These are phyloP conservation scores for Tolypeutes matacus DNA, from an alignment of 2,797 vertebrate species.

Conservation along the genomic window DNA sequence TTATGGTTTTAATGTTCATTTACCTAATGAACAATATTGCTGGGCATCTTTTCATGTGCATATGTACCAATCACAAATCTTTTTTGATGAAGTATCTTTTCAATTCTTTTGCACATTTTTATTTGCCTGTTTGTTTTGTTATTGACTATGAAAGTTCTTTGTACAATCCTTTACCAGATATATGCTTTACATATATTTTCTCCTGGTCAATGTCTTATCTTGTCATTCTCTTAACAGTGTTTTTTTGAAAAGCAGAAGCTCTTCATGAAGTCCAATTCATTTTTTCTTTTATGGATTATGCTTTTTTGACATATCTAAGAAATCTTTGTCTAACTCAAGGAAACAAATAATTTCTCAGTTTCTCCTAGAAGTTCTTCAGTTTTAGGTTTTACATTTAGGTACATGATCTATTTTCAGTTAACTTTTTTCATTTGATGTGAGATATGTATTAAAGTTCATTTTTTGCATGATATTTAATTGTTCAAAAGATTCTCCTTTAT, in stretches of 20 bases:
- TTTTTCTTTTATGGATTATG: neutral
- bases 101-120: constrained; percentile 1
- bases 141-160: neutral
- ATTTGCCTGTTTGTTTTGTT: neutral
- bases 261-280: neutral
- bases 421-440: neutral
- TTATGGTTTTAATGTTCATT: neutral
- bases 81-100: neutral
- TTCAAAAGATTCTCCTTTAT: neutral
- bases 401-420: neutral
- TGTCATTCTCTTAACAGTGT: neutral
- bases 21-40: neutral
- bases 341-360: neutral
- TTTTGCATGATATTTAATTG: neutral
- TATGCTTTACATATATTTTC: neutral
- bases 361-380: neutral
- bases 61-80: neutral
- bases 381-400: neutral
- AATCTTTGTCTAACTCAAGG: neutral
- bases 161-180: neutral
- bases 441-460: neutral
- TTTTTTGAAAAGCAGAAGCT: neutral
- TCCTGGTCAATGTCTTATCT: neutral
- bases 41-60: neutral
- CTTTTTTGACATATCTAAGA: neutral